A percentile compares a stretch with the other conserved stretches of the same genome.
Evolutionary conservation across 2,888 invertebrate species (phyloP).

Genomic region (Agapostemon virescens): DNA sequence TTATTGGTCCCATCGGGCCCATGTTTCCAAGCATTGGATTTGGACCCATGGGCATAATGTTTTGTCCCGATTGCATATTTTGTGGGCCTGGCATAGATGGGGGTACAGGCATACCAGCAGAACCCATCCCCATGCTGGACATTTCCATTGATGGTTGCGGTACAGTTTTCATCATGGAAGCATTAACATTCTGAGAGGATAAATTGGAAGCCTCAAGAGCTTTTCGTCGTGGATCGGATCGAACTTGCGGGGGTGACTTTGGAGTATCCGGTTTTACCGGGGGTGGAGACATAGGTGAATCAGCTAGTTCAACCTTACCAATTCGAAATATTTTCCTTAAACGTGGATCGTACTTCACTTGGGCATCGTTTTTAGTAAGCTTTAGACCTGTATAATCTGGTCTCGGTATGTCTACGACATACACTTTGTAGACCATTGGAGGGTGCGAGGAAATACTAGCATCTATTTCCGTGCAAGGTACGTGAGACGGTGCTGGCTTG

Average conservation of each 20-base stretch:
- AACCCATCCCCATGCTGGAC: constrained; percentile 65
- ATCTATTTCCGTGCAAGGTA: constrained; percentile 93
- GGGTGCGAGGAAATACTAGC: constrained; percentile 90
- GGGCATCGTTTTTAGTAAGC: constrained; percentile 86
- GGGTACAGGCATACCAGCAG: constrained; percentile 52
- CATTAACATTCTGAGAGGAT: constrained; percentile 64
- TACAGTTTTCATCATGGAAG: constrained; percentile 65
- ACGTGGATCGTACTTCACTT: constrained; percentile 88
- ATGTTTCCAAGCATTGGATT: constrained; percentile 73
- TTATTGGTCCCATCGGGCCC: constrained; percentile 73
- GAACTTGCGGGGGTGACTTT: constrained; percentile 79
- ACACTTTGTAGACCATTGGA: constrained; percentile 86
- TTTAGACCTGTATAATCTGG: constrained; percentile 89
- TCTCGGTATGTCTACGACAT: constrained; percentile 85
- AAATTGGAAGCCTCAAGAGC: constrained; percentile 72
- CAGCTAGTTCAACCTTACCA: constrained; percentile 83
- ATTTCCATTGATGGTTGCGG: constrained; percentile 64
- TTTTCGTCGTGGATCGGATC: constrained; percentile 77
- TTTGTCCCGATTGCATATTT: constrained; percentile 56
- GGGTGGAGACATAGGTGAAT: constrained; percentile 83
- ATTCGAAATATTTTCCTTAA: constrained; percentile 88
- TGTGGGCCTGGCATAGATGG: constrained; percentile 56
- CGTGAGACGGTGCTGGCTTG: constrained; percentile 90
- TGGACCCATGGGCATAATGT: constrained; percentile 72
- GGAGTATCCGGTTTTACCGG: constrained; percentile 78